phyloP scores from a whole-genome alignment of 2,797 vertebrate species.

The Tinamus major region DNA sequence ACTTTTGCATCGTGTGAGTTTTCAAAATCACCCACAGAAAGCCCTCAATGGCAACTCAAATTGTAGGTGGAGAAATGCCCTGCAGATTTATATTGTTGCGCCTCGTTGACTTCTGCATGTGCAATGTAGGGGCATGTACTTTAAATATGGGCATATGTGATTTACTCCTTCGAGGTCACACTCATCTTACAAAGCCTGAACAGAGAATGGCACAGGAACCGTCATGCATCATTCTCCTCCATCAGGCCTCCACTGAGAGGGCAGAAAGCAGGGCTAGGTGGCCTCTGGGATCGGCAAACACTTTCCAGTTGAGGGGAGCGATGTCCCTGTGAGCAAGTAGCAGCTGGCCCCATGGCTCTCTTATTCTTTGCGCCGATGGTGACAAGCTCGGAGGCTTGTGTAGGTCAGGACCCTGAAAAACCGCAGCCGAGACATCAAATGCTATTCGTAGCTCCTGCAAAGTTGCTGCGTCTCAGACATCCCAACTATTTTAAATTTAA shows the following conservation, averaged over 20 bases:
- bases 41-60: not conserved
- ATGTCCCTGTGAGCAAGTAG: rapidly evolving
- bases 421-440: not conserved
- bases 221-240: not conserved
- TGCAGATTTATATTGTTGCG: not conserved
- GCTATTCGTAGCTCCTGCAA: not conserved
- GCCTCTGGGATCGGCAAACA: not conserved
- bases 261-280: not conserved
- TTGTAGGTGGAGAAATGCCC: not conserved
- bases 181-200: not conserved
- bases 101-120: rapidly evolving
- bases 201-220: not conserved
- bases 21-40: not conserved
- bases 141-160: not conserved
- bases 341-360: not conserved
- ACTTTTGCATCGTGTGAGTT: not conserved
- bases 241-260: not conserved
- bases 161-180: not conserved
- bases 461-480: constrained; percentile 39
- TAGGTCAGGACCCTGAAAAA: not conserved
- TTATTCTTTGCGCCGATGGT: rapidly evolving
- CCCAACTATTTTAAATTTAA: constrained; percentile 60
- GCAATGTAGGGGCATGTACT: not conserved
- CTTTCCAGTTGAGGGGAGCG: not conserved
- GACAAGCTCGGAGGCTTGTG: not conserved